Evolutionary conservation across 2,888 invertebrate species (phyloP).

Genomic region (Drosophila lutescens): DNA sequence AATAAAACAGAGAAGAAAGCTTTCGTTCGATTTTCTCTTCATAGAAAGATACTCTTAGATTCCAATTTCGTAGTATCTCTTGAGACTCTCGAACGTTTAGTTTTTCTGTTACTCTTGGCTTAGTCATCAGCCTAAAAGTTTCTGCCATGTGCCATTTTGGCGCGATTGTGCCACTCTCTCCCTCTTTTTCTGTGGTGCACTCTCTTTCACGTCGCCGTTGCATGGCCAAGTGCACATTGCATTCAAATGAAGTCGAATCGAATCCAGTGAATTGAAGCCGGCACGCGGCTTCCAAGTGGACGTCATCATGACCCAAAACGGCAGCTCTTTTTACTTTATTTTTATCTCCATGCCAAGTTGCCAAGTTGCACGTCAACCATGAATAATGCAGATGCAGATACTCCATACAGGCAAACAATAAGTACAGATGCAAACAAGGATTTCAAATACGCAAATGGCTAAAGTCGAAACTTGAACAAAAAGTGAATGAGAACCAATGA

Average conservation of each 20-base stretch:
- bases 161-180: slow-evolving; percentile 20
- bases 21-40: not conserved
- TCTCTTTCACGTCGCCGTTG: slow-evolving; percentile 43
- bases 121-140: slow-evolving; percentile 24
- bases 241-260: slow-evolving; percentile 7
- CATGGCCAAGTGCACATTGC: slow-evolving; percentile 36
- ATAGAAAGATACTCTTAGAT: not conserved
- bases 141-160: slow-evolving; percentile 27
- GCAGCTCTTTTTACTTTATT: slow-evolving; percentile 12
- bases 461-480: not conserved
- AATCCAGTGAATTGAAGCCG: slow-evolving; percentile 14
- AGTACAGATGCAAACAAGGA: not conserved
- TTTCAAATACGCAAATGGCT: not conserved
- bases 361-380: slow-evolving; percentile 36
- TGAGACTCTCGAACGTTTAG: slow-evolving; percentile 5
- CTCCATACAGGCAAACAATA: not conserved
- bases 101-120: slow-evolving; percentile 6
- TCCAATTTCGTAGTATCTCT: not conserved
- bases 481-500: not conserved
- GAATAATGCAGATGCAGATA: slow-evolving; percentile 40
- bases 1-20: slow-evolving; percentile 9
- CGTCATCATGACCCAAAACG: slow-evolving; percentile 48
- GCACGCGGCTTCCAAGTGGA: slow-evolving; percentile 44
- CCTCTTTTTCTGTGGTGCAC: slow-evolving; percentile 1
- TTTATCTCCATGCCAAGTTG: slow-evolving; percentile 12